phyloP scores from a whole-genome alignment of 2,888 invertebrate species.

The Apotomis turbidana region DNA sequence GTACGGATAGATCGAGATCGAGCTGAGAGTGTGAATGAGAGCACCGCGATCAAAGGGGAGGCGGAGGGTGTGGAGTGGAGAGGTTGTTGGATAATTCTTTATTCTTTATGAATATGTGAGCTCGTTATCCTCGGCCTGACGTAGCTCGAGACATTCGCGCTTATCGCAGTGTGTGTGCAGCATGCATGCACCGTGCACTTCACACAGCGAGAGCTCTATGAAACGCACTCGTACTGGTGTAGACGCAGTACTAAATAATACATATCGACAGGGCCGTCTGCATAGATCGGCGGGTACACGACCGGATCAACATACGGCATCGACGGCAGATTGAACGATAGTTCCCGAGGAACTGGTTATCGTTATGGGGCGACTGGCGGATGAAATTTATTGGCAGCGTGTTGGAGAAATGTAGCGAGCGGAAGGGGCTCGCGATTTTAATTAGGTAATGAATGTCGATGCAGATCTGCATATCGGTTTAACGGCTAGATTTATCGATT shows the following conservation, averaged over 20 bases:
- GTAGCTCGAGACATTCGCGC: constrained; percentile 67
- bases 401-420: constrained; percentile 83
- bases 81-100: constrained; percentile 80
- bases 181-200: constrained; percentile 46
- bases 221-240: constrained; percentile 66
- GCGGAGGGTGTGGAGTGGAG: constrained; percentile 63
- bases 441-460: constrained; percentile 84
- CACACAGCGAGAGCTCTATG: constrained; percentile 52
- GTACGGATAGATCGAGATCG: constrained; percentile 81
- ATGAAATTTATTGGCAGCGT: constrained; percentile 84
- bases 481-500: constrained; percentile 81
- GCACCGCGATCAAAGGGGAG: constrained; percentile 72
- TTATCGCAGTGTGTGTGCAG: constrained; percentile 61
- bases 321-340: constrained; percentile 84
- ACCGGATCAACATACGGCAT: constrained; percentile 84
- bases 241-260: constrained; percentile 79
- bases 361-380: constrained; percentile 83
- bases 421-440: constrained; percentile 84
- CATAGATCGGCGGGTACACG: constrained; percentile 82
- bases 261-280: constrained; percentile 80
- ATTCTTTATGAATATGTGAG: constrained; percentile 84
- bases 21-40: constrained; percentile 81
- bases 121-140: constrained; percentile 78
- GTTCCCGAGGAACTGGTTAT: constrained; percentile 84
- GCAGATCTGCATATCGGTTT: constrained; percentile 83